Evolutionary conservation across 2,888 invertebrate species (phyloP), one percentile per base, ranked within the genome.

Genomic region (Eulithis testata): DNA sequence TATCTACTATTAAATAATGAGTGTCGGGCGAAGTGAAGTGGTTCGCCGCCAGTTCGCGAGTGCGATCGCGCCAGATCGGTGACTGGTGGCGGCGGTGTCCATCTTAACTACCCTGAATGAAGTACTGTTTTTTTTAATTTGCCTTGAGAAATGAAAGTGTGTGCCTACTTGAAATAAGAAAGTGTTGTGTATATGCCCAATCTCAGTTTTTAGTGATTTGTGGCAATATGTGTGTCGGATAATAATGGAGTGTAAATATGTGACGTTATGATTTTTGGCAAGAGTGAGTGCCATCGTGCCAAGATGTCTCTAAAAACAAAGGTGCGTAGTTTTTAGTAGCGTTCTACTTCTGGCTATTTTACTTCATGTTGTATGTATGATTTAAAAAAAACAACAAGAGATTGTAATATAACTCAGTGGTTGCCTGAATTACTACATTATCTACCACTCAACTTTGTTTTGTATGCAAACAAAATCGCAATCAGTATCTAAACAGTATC

Each of bases 1-100:
- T 91, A 90, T 91, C 90, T 86, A 87, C 84, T 87, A 90, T 90
- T 91, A 88, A 91, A 88, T 91, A 91, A 90, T 89, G 89, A 88
- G 87, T 77, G 79, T 64, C 74, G 79, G 71, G 75, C 67, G 53
- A 65, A 73, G 76, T 77, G 80, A 76, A 77, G 80, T 77, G 72
- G 73, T 66, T 79, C 78, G 77, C 70, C 78, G 77, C 70, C 85
- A 84, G 77, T 83, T 74, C 68, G 73, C 73, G 68, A 73, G 76
- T 70, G 76, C 75, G 77, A 65, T 65, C 77, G 80, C 73, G 76
- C 76, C 80, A 77, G 80, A 81, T 73, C 70, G 65, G 76, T 77
- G 77, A 76, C 78, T 68, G 70, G 64, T 60, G 68, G 70, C 65
- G 65, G 43, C 66, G 65, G 69, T 66, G 51, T 21, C 47, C 45